A percentile compares a stretch with the other conserved stretches of the same genome.
Conservation (phyloP, 2,113 vertebrate genomes). For the Lynx canadensis region DNA sequence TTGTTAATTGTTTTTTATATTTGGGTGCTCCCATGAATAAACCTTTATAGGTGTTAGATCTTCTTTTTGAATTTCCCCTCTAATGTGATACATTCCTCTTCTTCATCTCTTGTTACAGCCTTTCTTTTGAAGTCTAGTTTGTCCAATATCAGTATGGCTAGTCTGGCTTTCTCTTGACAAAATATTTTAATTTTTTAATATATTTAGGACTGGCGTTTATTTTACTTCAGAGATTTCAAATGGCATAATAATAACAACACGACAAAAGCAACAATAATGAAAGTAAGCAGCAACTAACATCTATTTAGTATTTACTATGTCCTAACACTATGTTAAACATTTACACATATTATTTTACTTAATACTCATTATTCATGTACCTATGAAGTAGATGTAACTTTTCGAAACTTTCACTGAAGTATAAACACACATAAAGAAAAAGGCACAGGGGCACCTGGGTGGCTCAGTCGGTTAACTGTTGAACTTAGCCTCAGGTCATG, state of each 20-base stretch:
- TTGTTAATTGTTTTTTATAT: neutral
- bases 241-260: neutral
- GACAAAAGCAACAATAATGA: neutral
- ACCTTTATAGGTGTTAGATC: neutral
- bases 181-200: neutral
- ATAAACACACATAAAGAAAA: neutral
- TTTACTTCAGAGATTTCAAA: neutral
- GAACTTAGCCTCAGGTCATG: no score
- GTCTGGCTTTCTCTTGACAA: neutral
- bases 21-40: neutral
- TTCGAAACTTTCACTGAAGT: neutral
- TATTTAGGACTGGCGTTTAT: neutral
- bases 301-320: neutral
- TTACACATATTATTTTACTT: neutral
- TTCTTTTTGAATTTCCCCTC: neutral
- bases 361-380: neutral
- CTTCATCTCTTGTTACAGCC: neutral
- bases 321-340: neutral
- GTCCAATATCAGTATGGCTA: neutral
- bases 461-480: no score
- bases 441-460: neutral
- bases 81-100: neutral
- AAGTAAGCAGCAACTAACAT: neutral
- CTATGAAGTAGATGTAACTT: neutral
- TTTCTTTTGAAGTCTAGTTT: neutral